A percentile compares a stretch with the other conserved stretches of the same genome.
phyloP scores from a whole-genome alignment of 2,113 vertebrate species.

The Hippocampus guttulatus region DNA sequence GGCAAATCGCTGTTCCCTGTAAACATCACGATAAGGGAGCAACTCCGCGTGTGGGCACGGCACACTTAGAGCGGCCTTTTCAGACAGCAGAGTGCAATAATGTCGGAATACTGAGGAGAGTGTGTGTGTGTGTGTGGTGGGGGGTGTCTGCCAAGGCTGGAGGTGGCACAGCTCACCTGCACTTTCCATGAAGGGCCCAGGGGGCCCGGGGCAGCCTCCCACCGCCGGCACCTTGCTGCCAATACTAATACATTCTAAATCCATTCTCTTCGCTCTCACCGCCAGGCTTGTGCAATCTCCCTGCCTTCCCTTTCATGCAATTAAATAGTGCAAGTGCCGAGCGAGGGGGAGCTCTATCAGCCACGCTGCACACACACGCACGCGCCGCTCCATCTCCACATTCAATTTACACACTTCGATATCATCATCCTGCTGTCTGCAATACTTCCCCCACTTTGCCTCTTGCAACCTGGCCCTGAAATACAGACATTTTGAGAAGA shows the following conservation, averaged over 20 bases:
- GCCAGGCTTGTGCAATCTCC: slow-evolving; percentile 72
- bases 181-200: slow-evolving; percentile 62
- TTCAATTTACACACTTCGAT: slow-evolving; percentile 73
- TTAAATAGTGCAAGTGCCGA: slow-evolving; percentile 74
- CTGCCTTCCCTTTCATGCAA: slow-evolving; percentile 75
- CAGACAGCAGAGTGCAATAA: slow-evolving; percentile 61
- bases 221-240: slow-evolving; percentile 69
- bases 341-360: slow-evolving; percentile 73
- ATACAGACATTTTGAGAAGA: slow-evolving; percentile 53
- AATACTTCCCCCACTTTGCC: slow-evolving; percentile 58
- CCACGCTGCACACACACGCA: slow-evolving; percentile 63
- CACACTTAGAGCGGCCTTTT: slow-evolving; percentile 54
- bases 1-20: slow-evolving; percentile 74
- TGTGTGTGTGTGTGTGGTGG: neutral
- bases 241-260: slow-evolving; percentile 77
- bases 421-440: slow-evolving; percentile 70
- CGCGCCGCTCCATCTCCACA: slow-evolving; percentile 61
- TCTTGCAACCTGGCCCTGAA: slow-evolving; percentile 52
- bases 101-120: slow-evolving; percentile 45
- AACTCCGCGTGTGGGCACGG: slow-evolving; percentile 64
- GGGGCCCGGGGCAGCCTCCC: slow-evolving; percentile 63
- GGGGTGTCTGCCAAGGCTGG: slow-evolving; percentile 59
- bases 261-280: slow-evolving; percentile 72
- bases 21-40: slow-evolving; percentile 72
- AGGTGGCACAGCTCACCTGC: slow-evolving; percentile 70